Evolutionary conservation across 2,888 invertebrate species (phyloP).

Genomic region (Auanema freiburgensis): DNA sequence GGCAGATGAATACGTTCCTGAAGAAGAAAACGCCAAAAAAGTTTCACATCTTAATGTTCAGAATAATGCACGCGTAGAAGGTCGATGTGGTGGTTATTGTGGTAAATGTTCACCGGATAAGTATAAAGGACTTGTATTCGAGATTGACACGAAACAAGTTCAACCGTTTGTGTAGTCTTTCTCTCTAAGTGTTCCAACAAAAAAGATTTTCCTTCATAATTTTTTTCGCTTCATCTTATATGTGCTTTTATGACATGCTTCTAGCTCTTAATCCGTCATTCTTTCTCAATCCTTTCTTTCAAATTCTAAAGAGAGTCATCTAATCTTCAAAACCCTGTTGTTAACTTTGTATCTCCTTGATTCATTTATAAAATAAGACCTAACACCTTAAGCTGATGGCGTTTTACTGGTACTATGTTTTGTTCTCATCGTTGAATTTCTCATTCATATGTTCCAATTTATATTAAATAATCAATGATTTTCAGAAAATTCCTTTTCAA

Average conservation of each 20-base stretch:
- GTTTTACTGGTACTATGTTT: too few relatives aligned
- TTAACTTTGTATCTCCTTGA: too few relatives aligned
- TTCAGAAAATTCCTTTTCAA: too few relatives aligned
- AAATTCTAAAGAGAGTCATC: not conserved
- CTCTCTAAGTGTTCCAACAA: not conserved
- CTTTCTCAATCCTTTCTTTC: slow-evolving; percentile 9
- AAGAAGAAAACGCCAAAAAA: not conserved
- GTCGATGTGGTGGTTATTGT: slow-evolving; percentile 62
- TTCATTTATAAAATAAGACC: too few relatives aligned
- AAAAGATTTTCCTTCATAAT: slow-evolving; percentile 11
- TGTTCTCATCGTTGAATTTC: too few relatives aligned
- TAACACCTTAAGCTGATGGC: too few relatives aligned
- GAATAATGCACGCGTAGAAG: slow-evolving; percentile 59
- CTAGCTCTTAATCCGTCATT: slow-evolving; percentile 9
- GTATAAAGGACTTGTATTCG: slow-evolving; percentile 62
- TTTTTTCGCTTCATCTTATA: slow-evolving; percentile 11
- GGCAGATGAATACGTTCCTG: not conserved
- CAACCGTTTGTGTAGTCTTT: slow-evolving; percentile 1
- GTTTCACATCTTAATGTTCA: slow-evolving; percentile 27
- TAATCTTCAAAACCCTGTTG: not conserved
- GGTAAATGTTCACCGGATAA: slow-evolving; percentile 61
- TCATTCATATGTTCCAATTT: too few relatives aligned
- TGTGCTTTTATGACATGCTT: slow-evolving; percentile 1
- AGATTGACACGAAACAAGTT: slow-evolving; percentile 36
- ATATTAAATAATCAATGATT: too few relatives aligned